phyloP scores from a whole-genome alignment of 2,797 vertebrate genomes.

The Lithobates pipiens region DNA sequence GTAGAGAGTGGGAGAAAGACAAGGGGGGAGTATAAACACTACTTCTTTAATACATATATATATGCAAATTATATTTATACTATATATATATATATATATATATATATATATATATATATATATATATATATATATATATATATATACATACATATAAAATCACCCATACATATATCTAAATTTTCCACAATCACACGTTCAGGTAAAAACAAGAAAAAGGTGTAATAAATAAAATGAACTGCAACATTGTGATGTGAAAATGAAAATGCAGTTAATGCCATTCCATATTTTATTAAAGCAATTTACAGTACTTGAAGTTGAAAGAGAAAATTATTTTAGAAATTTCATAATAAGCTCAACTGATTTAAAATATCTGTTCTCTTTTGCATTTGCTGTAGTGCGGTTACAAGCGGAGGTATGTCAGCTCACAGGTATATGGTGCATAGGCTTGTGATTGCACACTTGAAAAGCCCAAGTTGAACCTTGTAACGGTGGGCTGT shows the following conservation, averaged over 20 bases:
- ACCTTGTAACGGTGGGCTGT: background rate
- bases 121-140: constrained; percentile 40
- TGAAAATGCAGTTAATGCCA: background rate
- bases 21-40: constrained; percentile 54
- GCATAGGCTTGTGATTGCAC: background rate
- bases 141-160: constrained; percentile 21
- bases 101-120: constrained; percentile 34
- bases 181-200: background rate
- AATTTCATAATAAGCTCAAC: no score
- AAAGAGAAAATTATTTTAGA: no score
- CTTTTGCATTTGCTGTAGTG: background rate
- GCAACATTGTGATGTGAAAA: background rate
- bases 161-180: background rate
- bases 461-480: background rate
- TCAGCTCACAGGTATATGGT: no score
- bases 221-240: background rate
- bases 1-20: constrained; percentile 59
- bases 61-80: constrained; percentile 32
- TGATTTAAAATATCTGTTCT: background rate
- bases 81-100: constrained; percentile 48
- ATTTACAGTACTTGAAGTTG: no score
- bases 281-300: background rate
- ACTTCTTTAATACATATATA: constrained; percentile 52
- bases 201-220: background rate
- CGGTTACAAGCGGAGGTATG: no score